phyloP scores from a whole-genome alignment of 2,113 vertebrate genomes.

The Picathartes gymnocephalus region DNA sequence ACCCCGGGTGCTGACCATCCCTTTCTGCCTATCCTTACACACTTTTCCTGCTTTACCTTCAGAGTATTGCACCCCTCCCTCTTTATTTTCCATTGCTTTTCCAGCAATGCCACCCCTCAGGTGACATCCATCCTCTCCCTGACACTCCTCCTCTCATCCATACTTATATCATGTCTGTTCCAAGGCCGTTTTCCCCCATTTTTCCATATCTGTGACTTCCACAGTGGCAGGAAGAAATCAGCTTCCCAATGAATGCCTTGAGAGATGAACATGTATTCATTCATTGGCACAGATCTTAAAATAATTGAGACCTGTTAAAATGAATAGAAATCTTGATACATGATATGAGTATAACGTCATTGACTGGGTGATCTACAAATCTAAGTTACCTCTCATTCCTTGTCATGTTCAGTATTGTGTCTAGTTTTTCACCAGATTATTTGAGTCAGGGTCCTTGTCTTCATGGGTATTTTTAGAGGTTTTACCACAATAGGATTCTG shows the following conservation, averaged over 20 bases:
- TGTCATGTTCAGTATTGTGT: background rate
- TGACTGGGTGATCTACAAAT: background rate
- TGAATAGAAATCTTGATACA: background rate
- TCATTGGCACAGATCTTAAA: background rate
- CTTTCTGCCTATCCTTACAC: background rate
- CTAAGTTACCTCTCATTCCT: background rate
- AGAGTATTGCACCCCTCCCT: background rate
- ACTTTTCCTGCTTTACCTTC: background rate
- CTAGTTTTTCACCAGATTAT: background rate
- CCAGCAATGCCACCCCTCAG: background rate
- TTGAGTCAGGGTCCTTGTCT: background rate
- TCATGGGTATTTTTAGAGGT: background rate
- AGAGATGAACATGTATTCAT: fast-evolving
- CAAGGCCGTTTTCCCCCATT: background rate
- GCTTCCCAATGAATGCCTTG: background rate
- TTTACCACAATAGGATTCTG: background rate
- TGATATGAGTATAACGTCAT: background rate
- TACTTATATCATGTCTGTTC: too few species aligned
- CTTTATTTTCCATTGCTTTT: background rate
- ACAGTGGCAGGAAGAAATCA: background rate
- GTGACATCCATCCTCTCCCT: background rate
- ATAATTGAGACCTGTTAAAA: background rate
- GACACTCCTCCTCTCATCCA: fast-evolving
- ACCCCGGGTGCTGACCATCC: too few species aligned
- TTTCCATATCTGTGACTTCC: background rate